These are phyloP conservation scores for Sisyra nigra DNA, from an alignment of 2,888 invertebrate genomes.

Conservation along the genomic window DNA sequence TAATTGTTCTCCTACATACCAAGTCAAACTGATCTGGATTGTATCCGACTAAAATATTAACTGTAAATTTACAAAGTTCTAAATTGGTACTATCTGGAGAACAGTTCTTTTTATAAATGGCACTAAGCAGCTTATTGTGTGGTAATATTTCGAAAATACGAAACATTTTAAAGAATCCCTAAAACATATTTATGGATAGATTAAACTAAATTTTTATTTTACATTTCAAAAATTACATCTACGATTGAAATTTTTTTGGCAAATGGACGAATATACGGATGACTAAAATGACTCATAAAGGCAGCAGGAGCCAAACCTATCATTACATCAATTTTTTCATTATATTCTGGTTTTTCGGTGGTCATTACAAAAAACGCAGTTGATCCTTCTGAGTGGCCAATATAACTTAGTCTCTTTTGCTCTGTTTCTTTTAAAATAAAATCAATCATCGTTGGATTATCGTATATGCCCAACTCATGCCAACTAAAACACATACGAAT, in stretches of 20 bases:
- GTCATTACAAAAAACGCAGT: slow-evolving; percentile 51
- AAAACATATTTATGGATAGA: too few relatives aligned
- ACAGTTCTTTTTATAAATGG: too few relatives aligned
- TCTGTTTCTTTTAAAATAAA: slow-evolving; percentile 42
- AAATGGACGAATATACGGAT: slow-evolving; percentile 22
- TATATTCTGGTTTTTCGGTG: slow-evolving; percentile 45
- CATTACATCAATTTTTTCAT: slow-evolving; percentile 45
- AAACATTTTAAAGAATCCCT: background rate
- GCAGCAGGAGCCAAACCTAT: slow-evolving; percentile 56
- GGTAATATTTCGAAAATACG: background rate
- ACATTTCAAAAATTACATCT: slow-evolving; percentile 22
- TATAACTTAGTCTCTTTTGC: slow-evolving; percentile 45
- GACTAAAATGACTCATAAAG: slow-evolving; percentile 37
- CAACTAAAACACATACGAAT: slow-evolving; percentile 36
- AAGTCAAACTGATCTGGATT: slow-evolving; percentile 32
- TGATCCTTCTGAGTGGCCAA: slow-evolving; percentile 71
- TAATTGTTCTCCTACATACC: slow-evolving; percentile 19
- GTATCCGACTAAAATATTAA: slow-evolving; percentile 24
- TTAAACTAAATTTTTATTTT: background rate
- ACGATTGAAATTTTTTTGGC: slow-evolving; percentile 27
- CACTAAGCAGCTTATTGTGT: background rate
- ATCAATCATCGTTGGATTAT: slow-evolving; percentile 70
- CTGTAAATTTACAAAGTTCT: background rate
- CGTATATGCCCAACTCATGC: slow-evolving; percentile 66
- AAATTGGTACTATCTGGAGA: too few relatives aligned